Evolutionary conservation across 2,113 vertebrate species (phyloP), one percentile per base, ranked within the genome.

Genomic region (Coracopsis vasa): DNA sequence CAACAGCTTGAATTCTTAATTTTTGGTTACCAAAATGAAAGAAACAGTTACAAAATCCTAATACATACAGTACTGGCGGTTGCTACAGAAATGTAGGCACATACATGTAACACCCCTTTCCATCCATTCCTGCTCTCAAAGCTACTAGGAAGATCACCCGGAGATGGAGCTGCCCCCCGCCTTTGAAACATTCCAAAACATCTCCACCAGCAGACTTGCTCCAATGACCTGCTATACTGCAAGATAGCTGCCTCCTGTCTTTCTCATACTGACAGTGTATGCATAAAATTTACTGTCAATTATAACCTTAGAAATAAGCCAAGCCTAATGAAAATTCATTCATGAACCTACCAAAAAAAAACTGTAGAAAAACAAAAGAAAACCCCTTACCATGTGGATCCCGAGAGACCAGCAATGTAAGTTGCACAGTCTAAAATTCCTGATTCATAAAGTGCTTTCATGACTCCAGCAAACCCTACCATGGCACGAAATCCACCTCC

Each of bases 401-500:
- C 99, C 0, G 99, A 99, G 53, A 99, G 99, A 7, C 99, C 99
- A 39, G 99, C 99, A 25, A 99, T 7, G 62, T 99, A 99, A 2
- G 99, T 99, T 28, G 98, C 97, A 95, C 99, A 99, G 80, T 99
- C 99, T 74, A 99, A 97, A 93, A 99, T 96, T 62, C 99, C 99
- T 8, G 99, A 99, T 94, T 99, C 99, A 75, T 98, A 99, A 53
- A 99, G 97, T 0, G 99, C 99, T 97, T 99, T 99, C 98, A 99
- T 99, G 74, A 99, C 99, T 19, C 99, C 99, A 7, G 99, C 98
- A 96, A 99, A 99, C 4, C 98, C 99, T 0, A 99, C 98, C 99
- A 99, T 99, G 90, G 99, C 99, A 45, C 99, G 98, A 93, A 99
- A 99, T 9, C 99, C 99, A 1, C 99, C 99, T 29, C 99, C 99